Conservation (phyloP, 2,888 invertebrate genomes). For the Druceiella hillmani region DNA sequence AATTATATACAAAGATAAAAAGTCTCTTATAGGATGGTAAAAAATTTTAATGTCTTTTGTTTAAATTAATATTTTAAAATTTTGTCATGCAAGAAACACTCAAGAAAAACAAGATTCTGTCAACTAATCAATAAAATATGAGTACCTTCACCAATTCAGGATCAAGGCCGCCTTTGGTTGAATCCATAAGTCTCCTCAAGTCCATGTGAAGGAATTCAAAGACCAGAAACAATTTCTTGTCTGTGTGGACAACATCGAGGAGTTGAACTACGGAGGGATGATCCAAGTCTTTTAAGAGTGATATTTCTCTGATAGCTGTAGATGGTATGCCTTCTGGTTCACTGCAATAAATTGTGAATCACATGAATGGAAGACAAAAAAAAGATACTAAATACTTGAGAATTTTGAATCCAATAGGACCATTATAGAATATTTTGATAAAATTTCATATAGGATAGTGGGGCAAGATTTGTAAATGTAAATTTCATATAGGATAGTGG, state of each 20-base stretch:
- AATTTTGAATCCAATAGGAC: neutral
- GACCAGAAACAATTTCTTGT: conserved; percentile 83
- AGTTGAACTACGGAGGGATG: conserved; percentile 89
- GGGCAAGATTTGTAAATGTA: too few species aligned
- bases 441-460: neutral
- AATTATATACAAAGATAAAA: too few species aligned
- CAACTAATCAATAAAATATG: too few species aligned
- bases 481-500: too few species aligned
- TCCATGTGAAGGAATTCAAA: conserved; percentile 95
- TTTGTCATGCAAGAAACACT: too few species aligned
- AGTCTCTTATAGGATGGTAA: too few species aligned
- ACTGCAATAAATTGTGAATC: conserved; percentile 37
- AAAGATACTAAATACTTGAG: neutral
- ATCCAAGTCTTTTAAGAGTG: conserved; percentile 80
- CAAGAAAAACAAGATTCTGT: too few species aligned
- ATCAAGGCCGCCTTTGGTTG: conserved; percentile 55
- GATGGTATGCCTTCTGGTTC: conserved; percentile 97
- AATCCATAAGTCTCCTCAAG: conserved; percentile 83
- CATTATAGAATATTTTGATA: neutral
- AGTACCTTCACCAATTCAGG: conserved; percentile 62
- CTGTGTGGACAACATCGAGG: conserved; percentile 82
- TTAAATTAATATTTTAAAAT: too few species aligned
- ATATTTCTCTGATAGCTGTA: conserved; percentile 95
- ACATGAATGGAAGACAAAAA: neutral
- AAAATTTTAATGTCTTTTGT: too few species aligned